Percentiles rank a stretch among this genome's conserved stretches.
These are phyloP conservation scores for Vimba vimba DNA, from an alignment of 2,113 vertebrate species.

Conservation along the genomic window DNA sequence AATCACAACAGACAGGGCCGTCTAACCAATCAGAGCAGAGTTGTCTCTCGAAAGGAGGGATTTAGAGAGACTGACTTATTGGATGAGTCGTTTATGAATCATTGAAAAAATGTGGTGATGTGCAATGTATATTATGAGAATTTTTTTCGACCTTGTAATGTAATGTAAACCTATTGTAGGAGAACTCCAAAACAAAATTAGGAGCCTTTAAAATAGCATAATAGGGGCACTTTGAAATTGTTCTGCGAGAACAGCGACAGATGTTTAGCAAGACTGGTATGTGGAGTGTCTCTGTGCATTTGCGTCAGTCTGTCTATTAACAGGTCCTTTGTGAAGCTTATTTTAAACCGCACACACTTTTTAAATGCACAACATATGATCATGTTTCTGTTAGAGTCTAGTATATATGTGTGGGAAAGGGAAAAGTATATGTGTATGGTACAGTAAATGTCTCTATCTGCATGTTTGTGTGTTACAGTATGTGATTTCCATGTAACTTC, in stretches of 20 bases:
- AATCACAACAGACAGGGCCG: too few species aligned
- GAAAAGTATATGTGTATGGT: not conserved
- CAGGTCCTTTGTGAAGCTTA: constrained; percentile 4
- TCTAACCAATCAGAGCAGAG: too few species aligned
- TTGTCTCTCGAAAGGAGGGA: too few species aligned
- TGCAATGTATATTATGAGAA: too few species aligned
- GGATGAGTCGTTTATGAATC: too few species aligned
- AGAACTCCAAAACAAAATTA: too few species aligned
- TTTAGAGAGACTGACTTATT: too few species aligned
- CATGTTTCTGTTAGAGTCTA: not conserved
- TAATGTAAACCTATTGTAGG: too few species aligned
- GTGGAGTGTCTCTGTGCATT: constrained; percentile 5
- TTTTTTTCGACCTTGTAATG: too few species aligned
- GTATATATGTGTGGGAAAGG: not conserved
- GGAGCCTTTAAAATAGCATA: too few species aligned
- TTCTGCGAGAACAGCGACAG: not conserved
- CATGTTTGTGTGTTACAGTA: not conserved
- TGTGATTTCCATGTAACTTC: too few species aligned
- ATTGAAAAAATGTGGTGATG: too few species aligned
- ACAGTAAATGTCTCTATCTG: not conserved
- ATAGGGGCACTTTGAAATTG: not conserved
- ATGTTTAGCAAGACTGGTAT: not conserved
- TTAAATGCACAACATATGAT: not conserved
- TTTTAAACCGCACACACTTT: constrained; percentile 16
- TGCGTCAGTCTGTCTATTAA: constrained; percentile 21